These are phyloP conservation scores for Strigamia maritima DNA, from an alignment of 2,888 invertebrate genomes.

Conservation along the genomic window DNA sequence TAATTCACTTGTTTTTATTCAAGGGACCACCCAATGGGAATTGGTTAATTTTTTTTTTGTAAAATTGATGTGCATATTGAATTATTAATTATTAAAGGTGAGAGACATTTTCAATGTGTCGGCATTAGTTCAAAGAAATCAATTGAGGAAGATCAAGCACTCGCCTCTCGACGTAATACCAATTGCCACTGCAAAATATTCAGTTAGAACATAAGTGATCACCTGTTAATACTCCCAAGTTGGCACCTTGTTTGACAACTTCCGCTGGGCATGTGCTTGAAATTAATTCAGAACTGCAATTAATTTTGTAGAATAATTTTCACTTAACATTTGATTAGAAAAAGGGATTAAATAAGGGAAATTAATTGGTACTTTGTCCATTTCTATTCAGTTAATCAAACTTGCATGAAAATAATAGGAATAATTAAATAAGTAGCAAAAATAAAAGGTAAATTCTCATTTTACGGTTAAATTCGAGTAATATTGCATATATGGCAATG, in stretches of 20 bases:
- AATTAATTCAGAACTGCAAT: not conserved
- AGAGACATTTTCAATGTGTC: not conserved
- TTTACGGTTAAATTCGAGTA: too few species aligned
- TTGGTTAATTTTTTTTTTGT: not conserved
- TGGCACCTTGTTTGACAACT: slow-evolving; percentile 10
- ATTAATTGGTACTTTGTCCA: too few species aligned
- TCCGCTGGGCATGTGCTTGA: slow-evolving; percentile 1
- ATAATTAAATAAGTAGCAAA: not conserved
- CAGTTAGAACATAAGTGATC: slow-evolving; percentile 10
- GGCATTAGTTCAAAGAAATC: slow-evolving; percentile 15
- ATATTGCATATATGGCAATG: too few species aligned
- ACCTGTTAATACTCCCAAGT: not conserved
- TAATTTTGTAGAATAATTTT: not conserved
- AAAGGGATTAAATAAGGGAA: not conserved
- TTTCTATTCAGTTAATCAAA: too few species aligned
- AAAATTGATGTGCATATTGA: slow-evolving; percentile 2
- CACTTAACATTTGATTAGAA: not conserved
- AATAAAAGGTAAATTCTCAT: too few species aligned
- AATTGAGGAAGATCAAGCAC: slow-evolving; percentile 10
- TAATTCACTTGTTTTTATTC: not conserved
- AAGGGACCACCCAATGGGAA: not conserved
- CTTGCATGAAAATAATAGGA: too few species aligned
- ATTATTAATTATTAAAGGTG: not conserved
- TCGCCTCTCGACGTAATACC: not conserved
- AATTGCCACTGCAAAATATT: not conserved